A percentile compares a stretch with the other conserved stretches of the same genome.
phyloP scores from a whole-genome alignment of 2,888 invertebrate species.

The Tipula unca region DNA sequence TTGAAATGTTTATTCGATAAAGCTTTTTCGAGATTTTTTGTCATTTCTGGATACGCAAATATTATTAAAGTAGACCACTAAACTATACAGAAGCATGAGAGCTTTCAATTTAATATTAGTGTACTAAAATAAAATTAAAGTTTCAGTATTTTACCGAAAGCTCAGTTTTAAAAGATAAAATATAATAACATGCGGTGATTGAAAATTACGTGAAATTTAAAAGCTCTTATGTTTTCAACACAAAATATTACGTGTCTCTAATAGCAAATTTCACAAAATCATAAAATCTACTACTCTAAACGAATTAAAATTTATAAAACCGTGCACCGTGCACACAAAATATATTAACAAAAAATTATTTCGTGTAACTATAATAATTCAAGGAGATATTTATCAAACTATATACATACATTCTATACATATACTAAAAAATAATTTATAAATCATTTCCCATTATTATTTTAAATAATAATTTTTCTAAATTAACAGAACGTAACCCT shows the following conservation, averaged over 20 bases:
- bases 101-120: too few relatives aligned
- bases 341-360: not conserved
- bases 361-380: not conserved
- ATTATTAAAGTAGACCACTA: too few relatives aligned
- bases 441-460: slow-evolving; percentile 14
- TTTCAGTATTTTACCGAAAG: too few relatives aligned
- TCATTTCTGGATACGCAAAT: too few relatives aligned
- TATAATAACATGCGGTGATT: too few relatives aligned
- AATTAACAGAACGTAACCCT: not conserved
- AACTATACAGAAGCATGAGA: too few relatives aligned
- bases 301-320: not conserved
- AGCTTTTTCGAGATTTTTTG: too few relatives aligned
- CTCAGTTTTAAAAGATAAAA: too few relatives aligned
- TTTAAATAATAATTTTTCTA: not conserved
- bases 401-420: not conserved
- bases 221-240: not conserved
- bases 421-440: not conserved
- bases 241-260: not conserved
- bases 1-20: too few relatives aligned
- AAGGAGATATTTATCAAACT: not conserved
- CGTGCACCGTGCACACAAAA: not conserved
- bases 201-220: not conserved
- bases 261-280: not conserved
- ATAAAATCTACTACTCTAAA: not conserved
- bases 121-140: too few relatives aligned